These are phyloP conservation scores for Penelope pileata DNA, from an alignment of 2,113 vertebrate species.

Conservation along the genomic window DNA sequence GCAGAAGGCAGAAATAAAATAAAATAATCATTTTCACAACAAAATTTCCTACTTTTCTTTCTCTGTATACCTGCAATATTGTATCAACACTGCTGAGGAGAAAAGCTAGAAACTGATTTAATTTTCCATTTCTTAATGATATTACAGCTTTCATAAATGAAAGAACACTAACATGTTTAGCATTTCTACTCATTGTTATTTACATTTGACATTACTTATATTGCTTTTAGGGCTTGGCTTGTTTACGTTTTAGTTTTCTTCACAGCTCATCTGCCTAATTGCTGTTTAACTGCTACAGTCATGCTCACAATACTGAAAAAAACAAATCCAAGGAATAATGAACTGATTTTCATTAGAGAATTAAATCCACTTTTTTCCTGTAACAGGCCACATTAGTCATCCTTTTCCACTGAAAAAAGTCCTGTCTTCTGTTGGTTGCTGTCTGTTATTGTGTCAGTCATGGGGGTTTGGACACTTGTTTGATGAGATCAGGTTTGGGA, in stretches of 20 bases:
- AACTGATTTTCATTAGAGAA: not conserved
- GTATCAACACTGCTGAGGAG: not conserved
- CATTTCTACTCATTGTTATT: not conserved
- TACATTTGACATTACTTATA: not conserved
- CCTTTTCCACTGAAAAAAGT: constrained; percentile 10
- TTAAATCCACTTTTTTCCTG: not conserved
- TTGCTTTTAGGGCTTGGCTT: not conserved
- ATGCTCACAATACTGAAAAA: not conserved
- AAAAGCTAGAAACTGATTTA: not conserved
- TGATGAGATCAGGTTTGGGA: constrained; percentile 42
- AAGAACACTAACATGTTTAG: not conserved
- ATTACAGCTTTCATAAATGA: not conserved
- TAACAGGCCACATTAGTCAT: not conserved
- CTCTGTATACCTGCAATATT: not conserved
- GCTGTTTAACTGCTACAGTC: not conserved
- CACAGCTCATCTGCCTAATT: not conserved
- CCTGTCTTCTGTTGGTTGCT: not conserved
- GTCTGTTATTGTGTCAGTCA: not conserved
- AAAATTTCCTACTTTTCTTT: not conserved
- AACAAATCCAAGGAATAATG: not conserved
- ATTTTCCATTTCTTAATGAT: not conserved
- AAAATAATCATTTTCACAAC: not conserved
- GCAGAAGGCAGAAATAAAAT: not conserved
- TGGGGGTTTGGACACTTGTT: not conserved
- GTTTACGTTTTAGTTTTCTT: not conserved